Evolutionary conservation across 2,113 vertebrate genomes (phyloP), one percentile per base, ranked within the genome.

Genomic region (Oophaga pumilio): DNA sequence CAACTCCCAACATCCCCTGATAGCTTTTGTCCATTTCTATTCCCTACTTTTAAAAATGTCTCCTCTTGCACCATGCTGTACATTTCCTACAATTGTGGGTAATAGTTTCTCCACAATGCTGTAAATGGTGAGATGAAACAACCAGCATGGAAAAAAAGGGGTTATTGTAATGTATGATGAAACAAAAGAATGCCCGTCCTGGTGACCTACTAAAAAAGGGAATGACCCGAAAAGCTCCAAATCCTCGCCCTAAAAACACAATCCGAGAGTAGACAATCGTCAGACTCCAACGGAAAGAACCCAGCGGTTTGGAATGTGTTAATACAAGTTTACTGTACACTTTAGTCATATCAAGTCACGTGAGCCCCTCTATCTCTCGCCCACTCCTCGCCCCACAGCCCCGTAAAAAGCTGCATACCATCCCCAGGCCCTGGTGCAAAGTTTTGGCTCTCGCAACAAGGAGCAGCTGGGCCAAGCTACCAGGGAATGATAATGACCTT

Each of bases 401-500:
- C 95, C 95, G 94, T 68, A 53, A 83, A 83, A 64, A 95, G 94
- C 95, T 95, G 93, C 92, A 91, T 91, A 92, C 95, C 95, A 94
- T 96, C 95, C 95, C 95, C 89, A 91, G 95, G 96, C 96, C 95
- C 92, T 93, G 95, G 93, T 94, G 96, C 94, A 92, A 97, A 97
- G 97, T 97, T 98, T 83, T 99, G 97, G 98, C 97, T 97, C 96
- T 95, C 97, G 97, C 96, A 94, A 95, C 95, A 96, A 93, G 96
- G 97, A 99, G 98, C 98, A 99, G 97, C 98, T 99, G 98, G 97
- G 97, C 97, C 96, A 96, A 96, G 97, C 98, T 99, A 98, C 97
- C 97, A 96, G 98, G 96, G 97, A 98, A 99, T 98, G 97, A 99
- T 99, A 99, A 99, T 99, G 98, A 99, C 98, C 98, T 98, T 97